Conservation (phyloP, 2,113 vertebrate genomes). For the Percopsis transmontana region DNA sequence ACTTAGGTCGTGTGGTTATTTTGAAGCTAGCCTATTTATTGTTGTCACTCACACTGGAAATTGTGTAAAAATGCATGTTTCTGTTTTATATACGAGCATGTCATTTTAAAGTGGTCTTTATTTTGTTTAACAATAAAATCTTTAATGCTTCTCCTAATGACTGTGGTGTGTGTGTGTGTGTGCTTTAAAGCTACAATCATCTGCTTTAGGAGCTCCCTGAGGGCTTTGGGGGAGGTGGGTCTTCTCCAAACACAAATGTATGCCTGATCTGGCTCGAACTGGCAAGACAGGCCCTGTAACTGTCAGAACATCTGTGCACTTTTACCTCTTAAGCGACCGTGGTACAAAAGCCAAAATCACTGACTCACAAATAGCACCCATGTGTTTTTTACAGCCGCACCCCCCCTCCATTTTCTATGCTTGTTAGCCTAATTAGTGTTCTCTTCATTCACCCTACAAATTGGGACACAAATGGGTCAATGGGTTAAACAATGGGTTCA, state of each 20-base stretch:
- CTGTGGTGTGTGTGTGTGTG: constrained; percentile 27
- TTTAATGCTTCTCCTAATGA: constrained; percentile 33
- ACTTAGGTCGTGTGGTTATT: constrained; percentile 67
- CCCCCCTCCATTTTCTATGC: constrained; percentile 29
- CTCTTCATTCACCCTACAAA: constrained; percentile 13
- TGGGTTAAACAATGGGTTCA: not conserved
- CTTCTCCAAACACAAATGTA: constrained; percentile 66
- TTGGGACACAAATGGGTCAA: constrained; percentile 31
- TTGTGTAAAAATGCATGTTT: constrained; percentile 36
- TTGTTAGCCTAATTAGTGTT: constrained; percentile 43
- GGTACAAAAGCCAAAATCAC: constrained; percentile 56
- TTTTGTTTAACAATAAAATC: constrained; percentile 50
- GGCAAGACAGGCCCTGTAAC: constrained; percentile 59
- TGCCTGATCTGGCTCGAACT: constrained; percentile 69
- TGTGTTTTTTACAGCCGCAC: constrained; percentile 26
- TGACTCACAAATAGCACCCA: constrained; percentile 56
- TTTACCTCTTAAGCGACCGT: constrained; percentile 68
- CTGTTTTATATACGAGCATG: constrained; percentile 30
- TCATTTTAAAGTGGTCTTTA: constrained; percentile 33
- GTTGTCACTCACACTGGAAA: constrained; percentile 70
- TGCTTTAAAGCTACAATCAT: constrained; percentile 20
- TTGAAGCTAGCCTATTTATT: constrained; percentile 74
- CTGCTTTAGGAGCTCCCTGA: constrained; percentile 3
- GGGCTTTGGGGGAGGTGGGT: constrained; percentile 26
- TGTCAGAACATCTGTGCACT: constrained; percentile 79